Base-by-base conservation (phyloP, 2,888 invertebrate genomes). In the Odontocolon sp. region DNA sequence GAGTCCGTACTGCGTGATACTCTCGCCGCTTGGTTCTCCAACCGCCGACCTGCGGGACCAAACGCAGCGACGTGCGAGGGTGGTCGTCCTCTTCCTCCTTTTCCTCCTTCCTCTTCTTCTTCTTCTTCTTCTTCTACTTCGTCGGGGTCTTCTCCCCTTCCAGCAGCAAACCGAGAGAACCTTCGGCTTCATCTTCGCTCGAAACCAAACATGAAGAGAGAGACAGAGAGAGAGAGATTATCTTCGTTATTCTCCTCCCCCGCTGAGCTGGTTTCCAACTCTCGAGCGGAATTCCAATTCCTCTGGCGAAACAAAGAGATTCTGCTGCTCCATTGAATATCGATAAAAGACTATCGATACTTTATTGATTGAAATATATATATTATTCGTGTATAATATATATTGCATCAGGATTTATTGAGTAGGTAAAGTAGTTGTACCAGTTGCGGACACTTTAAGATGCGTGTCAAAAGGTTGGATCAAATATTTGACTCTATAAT, bases 21-120 rank as follows among this genome's bases (percentile, higher is more conserved):
- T 61, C 67, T 38, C 56, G 56, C 57, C 77, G 57, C 64, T 47
- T 52, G 56, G 36, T 38, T 69, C 56, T 47, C 59, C 42, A 40
- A 16, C n/a, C 69, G 36, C 52, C 59, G 68, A 72, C 40, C 50
- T 45, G 61, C 63, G 54, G 45, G 74, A 66, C 59, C 59, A 73
- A 73, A 66, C 50, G 64, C 69, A 64, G 68, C 72, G 36, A 77
- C 72, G 59, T 72, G 77, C 77, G 77, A 72, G 77, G 77, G 77
- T 77, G 77, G 77, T 77, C 77, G 72, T 71, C 70, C 75, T 67
- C 54, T 26, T 50, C 36, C 67, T 76, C 72, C 21, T 57, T 63
- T 63, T 54, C 42, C 54, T 54, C 66, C 26, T 40, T 59, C 21
- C 61, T 64, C 56, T 42, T 50, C 61, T 21, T 47, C 14, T 31